Evolutionary conservation across 2,797 vertebrate genomes (phyloP).

Genomic region (Cetoscarus ocellatus): DNA sequence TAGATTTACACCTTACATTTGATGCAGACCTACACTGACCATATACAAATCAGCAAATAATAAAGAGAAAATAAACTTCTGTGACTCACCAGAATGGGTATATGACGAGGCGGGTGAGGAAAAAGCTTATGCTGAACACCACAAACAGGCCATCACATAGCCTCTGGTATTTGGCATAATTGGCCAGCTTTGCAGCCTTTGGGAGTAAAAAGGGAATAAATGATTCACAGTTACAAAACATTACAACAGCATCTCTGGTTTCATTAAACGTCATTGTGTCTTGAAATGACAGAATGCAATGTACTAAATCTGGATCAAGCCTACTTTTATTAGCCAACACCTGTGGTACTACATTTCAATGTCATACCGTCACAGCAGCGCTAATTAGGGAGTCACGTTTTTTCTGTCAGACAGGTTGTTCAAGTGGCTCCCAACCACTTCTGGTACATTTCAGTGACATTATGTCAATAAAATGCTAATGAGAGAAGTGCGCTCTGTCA

Average conservation of each 20-base stretch:
- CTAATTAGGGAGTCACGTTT: neutral
- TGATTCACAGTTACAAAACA: slow-evolving; percentile 18
- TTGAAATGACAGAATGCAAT: neutral
- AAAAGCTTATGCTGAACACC: slow-evolving; percentile 91
- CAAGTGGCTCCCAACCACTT: neutral
- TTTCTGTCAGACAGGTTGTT: neutral
- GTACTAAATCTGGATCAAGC: neutral
- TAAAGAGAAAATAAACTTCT: slow-evolving; percentile 7
- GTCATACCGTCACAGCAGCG: neutral
- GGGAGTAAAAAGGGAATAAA: slow-evolving; percentile 42
- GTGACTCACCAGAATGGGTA: slow-evolving; percentile 94
- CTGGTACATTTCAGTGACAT: neutral
- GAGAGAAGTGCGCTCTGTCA: neutral
- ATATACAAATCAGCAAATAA: no score
- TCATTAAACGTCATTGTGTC: neutral
- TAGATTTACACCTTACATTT: no score
- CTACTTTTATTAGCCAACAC: neutral
- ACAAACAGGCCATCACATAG: slow-evolving; percentile 94
- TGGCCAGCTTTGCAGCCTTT: slow-evolving; percentile 96
- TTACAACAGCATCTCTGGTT: slow-evolving; percentile 5
- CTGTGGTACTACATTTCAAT: neutral
- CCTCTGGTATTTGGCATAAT: slow-evolving; percentile 97
- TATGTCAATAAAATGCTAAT: neutral
- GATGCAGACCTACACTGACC: no score
- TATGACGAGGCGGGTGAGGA: slow-evolving; percentile 91